Conservation (phyloP, 1,140 invertebrate genomes). For the Campoletis sonorensis region DNA sequence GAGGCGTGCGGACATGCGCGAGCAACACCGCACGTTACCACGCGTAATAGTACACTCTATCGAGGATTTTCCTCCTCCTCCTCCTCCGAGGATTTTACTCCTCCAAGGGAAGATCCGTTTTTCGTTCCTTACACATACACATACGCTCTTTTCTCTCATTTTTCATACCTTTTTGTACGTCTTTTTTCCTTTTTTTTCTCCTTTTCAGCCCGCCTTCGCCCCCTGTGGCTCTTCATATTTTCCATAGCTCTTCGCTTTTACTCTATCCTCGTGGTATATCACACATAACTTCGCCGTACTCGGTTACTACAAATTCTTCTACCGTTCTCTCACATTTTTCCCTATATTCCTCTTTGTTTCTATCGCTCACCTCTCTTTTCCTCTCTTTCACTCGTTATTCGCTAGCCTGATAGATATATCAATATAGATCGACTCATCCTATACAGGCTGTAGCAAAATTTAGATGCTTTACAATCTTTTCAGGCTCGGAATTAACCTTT, state of each 20-base stretch:
- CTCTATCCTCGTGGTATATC: neutral
- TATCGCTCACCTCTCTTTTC: slow-evolving; percentile 14
- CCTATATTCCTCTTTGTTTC: slow-evolving; percentile 1
- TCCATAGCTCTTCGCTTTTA: slow-evolving; percentile 22
- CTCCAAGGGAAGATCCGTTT: neutral
- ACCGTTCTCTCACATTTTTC: slow-evolving; percentile 10
- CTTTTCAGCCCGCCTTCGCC: slow-evolving; percentile 29
- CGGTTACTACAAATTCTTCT: slow-evolving; percentile 5
- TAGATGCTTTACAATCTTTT: no score
- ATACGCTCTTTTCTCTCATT: slow-evolving; percentile 10
- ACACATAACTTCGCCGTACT: slow-evolving; percentile 31
- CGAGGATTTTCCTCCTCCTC: neutral
- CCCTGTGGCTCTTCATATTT: slow-evolving; percentile 48
- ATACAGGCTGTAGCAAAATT: neutral
- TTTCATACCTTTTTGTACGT: neutral
- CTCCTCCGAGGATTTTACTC: no score
- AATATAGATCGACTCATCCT: neutral
- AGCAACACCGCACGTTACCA: neutral
- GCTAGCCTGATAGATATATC: neutral
- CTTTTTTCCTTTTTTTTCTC: slow-evolving; percentile 1
- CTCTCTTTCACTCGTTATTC: neutral
- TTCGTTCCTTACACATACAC: neutral
- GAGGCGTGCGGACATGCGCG: slow-evolving; percentile 43
- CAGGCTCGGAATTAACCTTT: no score
- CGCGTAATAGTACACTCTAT: neutral